Base-by-base conservation (phyloP, 2,113 vertebrate genomes). In the Hypanus sabinus region DNA sequence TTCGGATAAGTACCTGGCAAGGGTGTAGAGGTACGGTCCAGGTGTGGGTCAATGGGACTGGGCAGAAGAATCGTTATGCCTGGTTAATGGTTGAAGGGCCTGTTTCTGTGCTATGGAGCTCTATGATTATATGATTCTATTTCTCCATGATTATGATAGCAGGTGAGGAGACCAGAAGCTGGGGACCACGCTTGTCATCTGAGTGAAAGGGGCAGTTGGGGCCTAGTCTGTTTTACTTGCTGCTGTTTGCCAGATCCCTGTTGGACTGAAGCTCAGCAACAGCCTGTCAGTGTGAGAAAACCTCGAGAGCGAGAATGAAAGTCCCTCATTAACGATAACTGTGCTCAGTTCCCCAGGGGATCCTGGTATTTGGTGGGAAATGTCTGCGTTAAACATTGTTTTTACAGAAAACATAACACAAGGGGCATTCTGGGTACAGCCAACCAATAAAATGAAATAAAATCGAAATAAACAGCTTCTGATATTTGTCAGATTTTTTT, bases 351-450 rank as follows among this genome's bases (percentile, higher is more conserved):
- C 85, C 85, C 14, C 16, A 65, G 85, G 85, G 62, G 60, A 33
- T n/a, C 62, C 60, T 90, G 85, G 62, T 90, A 90, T 90, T 90
- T 90, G 85, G 85, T 90, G 85, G 85, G 60, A 90, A 46, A 90
- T 90, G 85, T 90, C 62, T 65, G 85, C 62, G 85, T 33, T 68
- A 62, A 65, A 90, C 62, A 90, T 90, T 90, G 60, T 90, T 90
- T 90, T 90, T 65, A 90, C 30, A 7, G 85, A 90, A 90, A 90
- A 20, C 85, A 90, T 68, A 90, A 88, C 60, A 16, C 60, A 68
- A 18, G 60, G n/a, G 60, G 85, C 3, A 90, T 90, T 90, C 85
- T 68, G 85, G 85, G 85, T 68, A 68, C 16, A 62, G 85, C 85
- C 62, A 7, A 33, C 60, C 57, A 90, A 90, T 90, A 62, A 36